Percentiles rank a stretch among this genome's conserved stretches.
These are phyloP conservation scores for Macquaria australasica DNA, from an alignment of 2,113 vertebrate genomes.

Conservation along the genomic window DNA sequence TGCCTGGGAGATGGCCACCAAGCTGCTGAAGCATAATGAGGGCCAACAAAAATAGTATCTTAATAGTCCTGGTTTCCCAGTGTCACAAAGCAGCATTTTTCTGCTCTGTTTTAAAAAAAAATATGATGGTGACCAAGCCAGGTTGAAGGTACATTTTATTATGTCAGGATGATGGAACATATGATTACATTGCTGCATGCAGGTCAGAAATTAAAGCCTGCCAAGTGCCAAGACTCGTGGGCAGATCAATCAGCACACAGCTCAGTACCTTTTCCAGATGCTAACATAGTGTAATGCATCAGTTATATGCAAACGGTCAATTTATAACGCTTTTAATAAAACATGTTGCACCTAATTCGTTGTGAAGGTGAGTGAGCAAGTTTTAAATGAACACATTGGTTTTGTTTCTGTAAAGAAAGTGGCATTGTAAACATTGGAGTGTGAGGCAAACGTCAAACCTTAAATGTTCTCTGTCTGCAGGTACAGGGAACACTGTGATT, in stretches of 20 bases:
- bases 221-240: slow-evolving; percentile 18
- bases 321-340: not conserved
- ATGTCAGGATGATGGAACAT: slow-evolving; percentile 53
- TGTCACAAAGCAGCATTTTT: slow-evolving; percentile 67
- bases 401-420: not conserved
- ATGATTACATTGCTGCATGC: slow-evolving; percentile 39
- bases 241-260: slow-evolving; percentile 1
- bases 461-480: slow-evolving; percentile 76
- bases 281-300: slow-evolving; percentile 1
- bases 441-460: not conserved
- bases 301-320: not conserved
- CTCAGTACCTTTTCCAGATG: slow-evolving; percentile 16
- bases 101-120: slow-evolving; percentile 41
- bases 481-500: slow-evolving; percentile 96
- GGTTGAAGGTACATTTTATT: slow-evolving; percentile 56
- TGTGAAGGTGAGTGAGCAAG: slow-evolving; percentile 11
- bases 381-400: not conserved
- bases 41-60: slow-evolving; percentile 79
- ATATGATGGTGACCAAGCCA: slow-evolving; percentile 2
- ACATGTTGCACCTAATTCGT: not conserved
- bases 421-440: slow-evolving; percentile 8
- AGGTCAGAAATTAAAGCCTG: slow-evolving; percentile 49
- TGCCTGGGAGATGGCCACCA: slow-evolving; percentile 77
- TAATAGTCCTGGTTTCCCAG: slow-evolving; percentile 73
- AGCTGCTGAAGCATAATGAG: slow-evolving; percentile 83